Conservation (phyloP, 1,140 invertebrate genomes). For the Nephila pilipes region DNA sequence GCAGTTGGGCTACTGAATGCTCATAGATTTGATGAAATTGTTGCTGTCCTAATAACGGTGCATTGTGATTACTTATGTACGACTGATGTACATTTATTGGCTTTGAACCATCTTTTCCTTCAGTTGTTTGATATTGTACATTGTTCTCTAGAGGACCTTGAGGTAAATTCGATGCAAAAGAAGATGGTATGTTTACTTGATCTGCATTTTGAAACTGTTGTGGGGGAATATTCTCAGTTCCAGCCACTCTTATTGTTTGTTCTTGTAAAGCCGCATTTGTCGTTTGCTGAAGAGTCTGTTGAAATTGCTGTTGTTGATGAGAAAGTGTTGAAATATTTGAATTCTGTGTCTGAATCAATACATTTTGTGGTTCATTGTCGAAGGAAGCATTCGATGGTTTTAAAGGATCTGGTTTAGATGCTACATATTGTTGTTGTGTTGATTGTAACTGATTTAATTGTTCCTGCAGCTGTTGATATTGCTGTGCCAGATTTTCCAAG, state of each 20-base stretch:
- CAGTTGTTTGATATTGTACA: not conserved
- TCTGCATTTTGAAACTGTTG: not conserved
- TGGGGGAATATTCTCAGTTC: not conserved
- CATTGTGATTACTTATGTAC: conserved; percentile 46
- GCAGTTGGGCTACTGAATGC: not conserved
- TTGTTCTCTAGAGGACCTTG: not conserved
- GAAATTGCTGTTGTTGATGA: not conserved
- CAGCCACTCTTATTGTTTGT: not conserved
- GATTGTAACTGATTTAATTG: conserved; percentile 24
- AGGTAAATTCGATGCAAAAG: not conserved
- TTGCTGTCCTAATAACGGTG: not conserved
- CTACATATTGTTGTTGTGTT: conserved; percentile 19
- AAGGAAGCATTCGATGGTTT: not conserved
- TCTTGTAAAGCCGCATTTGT: not conserved
- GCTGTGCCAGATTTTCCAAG: not conserved
- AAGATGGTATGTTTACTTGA: not conserved
- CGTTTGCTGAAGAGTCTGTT: not conserved
- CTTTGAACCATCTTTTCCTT: not conserved
- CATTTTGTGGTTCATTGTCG: not conserved
- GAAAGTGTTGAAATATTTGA: not conserved
- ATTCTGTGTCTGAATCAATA: not conserved
- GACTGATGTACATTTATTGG: conserved; percentile 19
- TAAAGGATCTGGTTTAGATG: not conserved
- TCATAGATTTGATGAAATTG: not conserved
- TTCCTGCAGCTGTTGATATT: conserved; percentile 44